Evolutionary conservation across 92 coral and sea anemone genomes (phyloP).

Genomic region (Micromussa lordhowensis): DNA sequence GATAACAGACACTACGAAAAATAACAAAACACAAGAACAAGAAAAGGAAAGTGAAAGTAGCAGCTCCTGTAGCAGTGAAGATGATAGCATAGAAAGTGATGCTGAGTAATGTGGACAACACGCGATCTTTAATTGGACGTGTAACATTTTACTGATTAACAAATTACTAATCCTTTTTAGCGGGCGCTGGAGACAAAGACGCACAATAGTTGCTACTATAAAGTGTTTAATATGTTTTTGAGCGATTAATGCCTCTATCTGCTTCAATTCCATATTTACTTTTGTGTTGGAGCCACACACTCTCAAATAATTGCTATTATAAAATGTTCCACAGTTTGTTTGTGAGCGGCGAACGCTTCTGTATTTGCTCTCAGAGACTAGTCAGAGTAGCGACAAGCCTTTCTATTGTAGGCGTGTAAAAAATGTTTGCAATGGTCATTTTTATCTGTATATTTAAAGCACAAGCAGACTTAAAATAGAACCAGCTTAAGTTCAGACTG

Average conservation of each 20-base stretch:
- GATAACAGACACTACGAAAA: too few species aligned
- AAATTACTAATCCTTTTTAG: background rate
- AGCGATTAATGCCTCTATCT: background rate
- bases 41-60: background rate
- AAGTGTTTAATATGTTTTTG: background rate
- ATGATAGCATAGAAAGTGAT: conserved; percentile 28
- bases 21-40: too few species aligned
- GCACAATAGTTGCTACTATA: background rate
- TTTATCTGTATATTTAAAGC: too few species aligned
- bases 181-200: background rate
- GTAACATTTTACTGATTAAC: background rate
- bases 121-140: conserved; percentile 6
- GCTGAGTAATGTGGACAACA: conserved; percentile 34
- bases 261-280: background rate
- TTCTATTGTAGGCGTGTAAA: too few species aligned
- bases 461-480: too few species aligned
- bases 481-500: too few species aligned
- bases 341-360: too few species aligned
- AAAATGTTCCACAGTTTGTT: too few species aligned
- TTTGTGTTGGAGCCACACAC: background rate
- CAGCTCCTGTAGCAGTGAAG: conserved; percentile 26
- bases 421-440: too few species aligned
- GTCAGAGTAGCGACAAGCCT: too few species aligned
- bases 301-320: too few species aligned
- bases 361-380: too few species aligned